phyloP scores from a whole-genome alignment of 1,140 invertebrate genomes.

The Fopius arisanus region DNA sequence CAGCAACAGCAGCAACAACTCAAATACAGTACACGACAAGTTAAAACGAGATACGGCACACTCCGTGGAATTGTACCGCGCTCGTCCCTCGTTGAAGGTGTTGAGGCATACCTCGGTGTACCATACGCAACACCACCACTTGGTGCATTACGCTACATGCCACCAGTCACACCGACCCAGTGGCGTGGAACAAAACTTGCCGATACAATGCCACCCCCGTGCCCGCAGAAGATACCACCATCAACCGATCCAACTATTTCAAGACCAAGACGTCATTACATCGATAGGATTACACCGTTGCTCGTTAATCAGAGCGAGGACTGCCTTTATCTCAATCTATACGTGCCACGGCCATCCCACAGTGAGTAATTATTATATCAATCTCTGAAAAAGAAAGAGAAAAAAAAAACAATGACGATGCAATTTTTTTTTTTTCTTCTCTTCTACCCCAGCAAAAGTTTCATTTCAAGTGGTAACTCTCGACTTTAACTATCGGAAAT shows the following conservation, averaged over 20 bases:
- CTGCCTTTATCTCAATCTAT: conserved; percentile 96
- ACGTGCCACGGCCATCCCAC: conserved; percentile 78
- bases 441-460: no score
- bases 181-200: conserved; percentile 85
- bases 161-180: conserved; percentile 88
- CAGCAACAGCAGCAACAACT: conserved; percentile 22
- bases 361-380: conserved; percentile 68
- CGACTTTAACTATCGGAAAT: background rate
- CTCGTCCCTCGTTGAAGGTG: conserved; percentile 71
- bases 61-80: conserved; percentile 84
- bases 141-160: conserved; percentile 87
- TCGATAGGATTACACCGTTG: conserved; percentile 82
- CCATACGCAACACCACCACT: conserved; percentile 89
- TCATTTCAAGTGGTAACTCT: background rate
- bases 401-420: background rate
- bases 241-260: conserved; percentile 79
- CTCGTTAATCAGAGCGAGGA: conserved; percentile 94
- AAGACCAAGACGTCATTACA: conserved; percentile 78
- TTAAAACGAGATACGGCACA: conserved; percentile 87
- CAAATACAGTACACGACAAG: conserved; percentile 82
- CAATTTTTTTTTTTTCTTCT: no score
- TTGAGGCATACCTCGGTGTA: conserved; percentile 94
- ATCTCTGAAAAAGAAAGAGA: conserved; percentile 6
- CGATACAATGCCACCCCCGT: conserved; percentile 85
- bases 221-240: conserved; percentile 83